Percentiles rank a stretch among this genome's conserved stretches.
phyloP scores from a whole-genome alignment of 2,888 invertebrate genomes.

The Emmelina monodactyla region DNA sequence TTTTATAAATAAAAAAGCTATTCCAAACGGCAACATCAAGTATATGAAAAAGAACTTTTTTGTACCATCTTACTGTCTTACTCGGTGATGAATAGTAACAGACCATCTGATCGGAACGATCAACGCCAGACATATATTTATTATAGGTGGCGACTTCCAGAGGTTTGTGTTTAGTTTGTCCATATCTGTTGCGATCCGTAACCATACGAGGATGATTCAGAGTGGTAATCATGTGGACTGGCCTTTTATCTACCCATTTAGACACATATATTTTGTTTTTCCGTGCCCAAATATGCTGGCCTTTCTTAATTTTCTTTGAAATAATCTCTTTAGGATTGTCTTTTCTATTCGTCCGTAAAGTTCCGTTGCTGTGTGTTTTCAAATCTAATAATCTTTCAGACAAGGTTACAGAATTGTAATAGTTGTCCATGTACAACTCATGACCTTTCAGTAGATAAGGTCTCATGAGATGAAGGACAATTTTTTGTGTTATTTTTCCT shows the following conservation, averaged over 20 bases:
- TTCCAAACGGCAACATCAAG: constrained; percentile 8
- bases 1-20: constrained; percentile 3
- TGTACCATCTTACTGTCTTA: constrained; percentile 14
- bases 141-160: constrained; percentile 13
- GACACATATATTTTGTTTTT: constrained; percentile 10
- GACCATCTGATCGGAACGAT: constrained; percentile 13
- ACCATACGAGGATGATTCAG: constrained; percentile 5
- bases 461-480: constrained; percentile 6
- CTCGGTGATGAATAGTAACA: constrained; percentile 13
- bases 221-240: constrained; percentile 11
- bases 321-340: constrained; percentile 10
- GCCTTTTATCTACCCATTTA: constrained; percentile 11
- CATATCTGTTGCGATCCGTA: constrained; percentile 5
- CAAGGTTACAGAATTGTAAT: constrained; percentile 8
- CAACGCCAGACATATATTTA: constrained; percentile 14
- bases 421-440: constrained; percentile 13
- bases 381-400: constrained; percentile 9
- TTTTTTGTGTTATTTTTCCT: constrained; percentile 8
- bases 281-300: constrained; percentile 8
- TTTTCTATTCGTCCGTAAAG: constrained; percentile 11
- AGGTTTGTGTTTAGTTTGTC: constrained; percentile 7
- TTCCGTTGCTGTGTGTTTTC: constrained; percentile 10
- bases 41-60: constrained; percentile 9
- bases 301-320: constrained; percentile 10
- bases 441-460: constrained; percentile 11